Evolutionary conservation across 1,140 invertebrate species (phyloP).

Genomic region (Papilio glaucus): DNA sequence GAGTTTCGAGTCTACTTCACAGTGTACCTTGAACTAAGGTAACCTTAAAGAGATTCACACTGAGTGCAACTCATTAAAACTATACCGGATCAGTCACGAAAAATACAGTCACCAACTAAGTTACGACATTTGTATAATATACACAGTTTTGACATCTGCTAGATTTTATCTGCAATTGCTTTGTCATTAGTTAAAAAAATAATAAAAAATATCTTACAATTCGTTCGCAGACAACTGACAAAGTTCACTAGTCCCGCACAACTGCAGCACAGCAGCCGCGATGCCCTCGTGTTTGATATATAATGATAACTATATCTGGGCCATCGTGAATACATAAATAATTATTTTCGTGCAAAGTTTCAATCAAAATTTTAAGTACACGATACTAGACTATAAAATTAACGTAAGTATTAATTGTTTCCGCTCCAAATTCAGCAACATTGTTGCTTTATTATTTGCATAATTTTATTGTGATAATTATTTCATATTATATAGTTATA

Average conservation of each 20-base stretch:
- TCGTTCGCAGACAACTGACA: not conserved
- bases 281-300: not conserved
- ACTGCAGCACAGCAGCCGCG: not conserved
- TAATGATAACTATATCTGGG: conserved; percentile 11
- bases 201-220: not conserved
- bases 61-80: no score
- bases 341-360: not conserved
- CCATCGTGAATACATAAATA: not conserved
- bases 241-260: not conserved
- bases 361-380: not conserved
- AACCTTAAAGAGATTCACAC: no score
- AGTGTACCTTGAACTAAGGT: no score
- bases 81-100: no score
- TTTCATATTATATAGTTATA: no score
- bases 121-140: no score
- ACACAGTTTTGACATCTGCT: no score
- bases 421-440: not conserved
- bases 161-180: not conserved
- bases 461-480: not conserved
- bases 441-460: not conserved
- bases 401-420: not conserved
- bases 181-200: not conserved
- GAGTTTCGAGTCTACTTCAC: no score
- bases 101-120: no score
- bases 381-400: not conserved